Conservation (phyloP, 2,888 invertebrate species). For the Zygaena filipendulae region DNA sequence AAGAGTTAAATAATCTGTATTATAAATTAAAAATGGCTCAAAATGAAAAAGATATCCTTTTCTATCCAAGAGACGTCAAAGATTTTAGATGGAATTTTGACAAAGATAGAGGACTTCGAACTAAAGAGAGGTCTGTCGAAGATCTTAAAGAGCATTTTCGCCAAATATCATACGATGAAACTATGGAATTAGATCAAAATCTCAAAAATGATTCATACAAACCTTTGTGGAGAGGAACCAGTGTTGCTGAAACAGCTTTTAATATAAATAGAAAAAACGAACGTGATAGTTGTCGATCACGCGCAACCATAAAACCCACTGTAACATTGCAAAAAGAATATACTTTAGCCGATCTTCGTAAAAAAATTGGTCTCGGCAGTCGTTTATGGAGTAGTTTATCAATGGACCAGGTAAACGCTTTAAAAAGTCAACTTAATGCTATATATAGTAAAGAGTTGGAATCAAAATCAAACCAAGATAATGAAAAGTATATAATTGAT, state of each 20-base stretch:
- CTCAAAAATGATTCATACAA: constrained; percentile 77
- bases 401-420: constrained; percentile 82
- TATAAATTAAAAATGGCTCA: constrained; percentile 81
- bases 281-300: constrained; percentile 36
- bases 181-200: constrained; percentile 43
- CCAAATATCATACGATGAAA: constrained; percentile 68
- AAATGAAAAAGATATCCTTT: constrained; percentile 85
- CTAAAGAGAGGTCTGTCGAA: constrained; percentile 89
- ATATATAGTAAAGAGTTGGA: constrained; percentile 77
- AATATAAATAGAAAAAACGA: constrained; percentile 73
- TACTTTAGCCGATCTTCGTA: constrained; percentile 49
- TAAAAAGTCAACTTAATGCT: constrained; percentile 83
- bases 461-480: constrained; percentile 38
- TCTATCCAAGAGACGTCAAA: constrained; percentile 78
- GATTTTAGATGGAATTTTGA: constrained; percentile 82
- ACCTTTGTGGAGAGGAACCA: constrained; percentile 85
- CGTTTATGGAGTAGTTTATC: constrained; percentile 86
- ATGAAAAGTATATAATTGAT: constrained; percentile 71
- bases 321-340: constrained; percentile 40
- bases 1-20: constrained; percentile 82
- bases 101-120: constrained; percentile 78
- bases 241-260: constrained; percentile 82
- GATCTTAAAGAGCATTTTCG: constrained; percentile 84
- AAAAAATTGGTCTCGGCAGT: constrained; percentile 74
- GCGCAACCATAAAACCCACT: constrained; percentile 29